Conservation (phyloP, 2,888 invertebrate genomes). For the Romanomermis culicivorax region DNA sequence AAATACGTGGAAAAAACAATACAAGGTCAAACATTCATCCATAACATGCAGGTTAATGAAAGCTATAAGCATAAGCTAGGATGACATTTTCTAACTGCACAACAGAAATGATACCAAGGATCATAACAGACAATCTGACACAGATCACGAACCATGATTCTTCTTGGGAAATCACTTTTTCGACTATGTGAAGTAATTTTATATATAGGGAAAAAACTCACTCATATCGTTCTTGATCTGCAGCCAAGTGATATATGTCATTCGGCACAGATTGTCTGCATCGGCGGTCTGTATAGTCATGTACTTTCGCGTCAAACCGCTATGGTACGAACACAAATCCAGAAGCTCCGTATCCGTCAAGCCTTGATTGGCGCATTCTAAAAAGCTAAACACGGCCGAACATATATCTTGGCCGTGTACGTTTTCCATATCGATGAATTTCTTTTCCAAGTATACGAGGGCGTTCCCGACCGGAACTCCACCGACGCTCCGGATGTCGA, state of each 20-base stretch:
- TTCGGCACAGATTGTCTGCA: conserved; percentile 11
- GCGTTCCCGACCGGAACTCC: too few species aligned
- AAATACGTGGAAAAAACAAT: too few species aligned
- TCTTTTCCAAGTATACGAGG: not conserved
- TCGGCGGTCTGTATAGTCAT: conserved; percentile 11
- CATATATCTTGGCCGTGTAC: not conserved
- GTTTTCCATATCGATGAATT: not conserved
- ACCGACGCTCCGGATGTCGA: not conserved
- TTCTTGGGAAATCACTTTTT: too few species aligned
- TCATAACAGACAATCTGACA: too few species aligned
- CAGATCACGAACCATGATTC: too few species aligned
- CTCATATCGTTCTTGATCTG: not conserved
- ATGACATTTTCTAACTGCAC: too few species aligned
- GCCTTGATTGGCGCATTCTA: conserved; percentile 12
- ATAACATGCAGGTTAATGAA: too few species aligned
- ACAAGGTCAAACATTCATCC: too few species aligned
- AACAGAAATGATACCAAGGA: too few species aligned
- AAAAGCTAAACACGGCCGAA: not conserved
- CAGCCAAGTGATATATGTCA: conserved; percentile 10
- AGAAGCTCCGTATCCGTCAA: conserved; percentile 17
- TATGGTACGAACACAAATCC: conserved; percentile 14
- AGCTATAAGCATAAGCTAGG: too few species aligned
- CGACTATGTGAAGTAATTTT: too few species aligned
- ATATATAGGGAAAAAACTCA: not conserved
- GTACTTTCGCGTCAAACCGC: not conserved